Conservation (phyloP, 2,113 vertebrate species). For the Parotia lawesii region DNA sequence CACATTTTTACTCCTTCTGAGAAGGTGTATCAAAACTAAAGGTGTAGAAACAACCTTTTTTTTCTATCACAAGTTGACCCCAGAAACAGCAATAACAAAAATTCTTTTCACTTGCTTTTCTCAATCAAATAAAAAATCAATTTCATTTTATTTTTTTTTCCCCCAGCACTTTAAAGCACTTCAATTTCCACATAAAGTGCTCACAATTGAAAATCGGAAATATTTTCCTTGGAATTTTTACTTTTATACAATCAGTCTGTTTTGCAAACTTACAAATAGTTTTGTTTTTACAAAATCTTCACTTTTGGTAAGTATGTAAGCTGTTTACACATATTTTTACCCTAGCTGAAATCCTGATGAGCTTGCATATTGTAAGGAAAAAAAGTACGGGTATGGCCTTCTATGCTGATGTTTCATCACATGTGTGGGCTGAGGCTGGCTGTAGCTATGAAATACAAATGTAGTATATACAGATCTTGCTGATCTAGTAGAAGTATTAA, state of each 20-base stretch:
- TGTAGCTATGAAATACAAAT: background rate
- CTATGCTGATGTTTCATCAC: conserved; percentile 23
- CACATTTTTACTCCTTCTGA: background rate
- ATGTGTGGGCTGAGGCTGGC: background rate
- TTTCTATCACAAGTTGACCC: background rate
- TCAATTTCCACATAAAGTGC: background rate
- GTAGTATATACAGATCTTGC: background rate
- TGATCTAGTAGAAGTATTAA: conserved; percentile 27
- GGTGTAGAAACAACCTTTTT: background rate
- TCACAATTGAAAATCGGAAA: background rate
- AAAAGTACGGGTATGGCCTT: background rate
- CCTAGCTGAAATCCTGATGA: background rate
- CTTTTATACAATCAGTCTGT: background rate
- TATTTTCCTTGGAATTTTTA: background rate
- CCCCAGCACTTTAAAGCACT: background rate
- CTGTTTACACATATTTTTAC: background rate
- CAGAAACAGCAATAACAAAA: background rate
- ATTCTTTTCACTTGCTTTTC: background rate
- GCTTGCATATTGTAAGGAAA: background rate
- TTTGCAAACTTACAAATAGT: background rate
- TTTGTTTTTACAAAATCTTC: background rate
- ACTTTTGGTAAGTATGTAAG: background rate
- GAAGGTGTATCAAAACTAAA: background rate
- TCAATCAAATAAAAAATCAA: background rate
- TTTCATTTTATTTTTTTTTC: background rate